These are phyloP conservation scores for Caenorhabditis angaria DNA, from an alignment of 2,888 invertebrate genomes.

Conservation along the genomic window DNA sequence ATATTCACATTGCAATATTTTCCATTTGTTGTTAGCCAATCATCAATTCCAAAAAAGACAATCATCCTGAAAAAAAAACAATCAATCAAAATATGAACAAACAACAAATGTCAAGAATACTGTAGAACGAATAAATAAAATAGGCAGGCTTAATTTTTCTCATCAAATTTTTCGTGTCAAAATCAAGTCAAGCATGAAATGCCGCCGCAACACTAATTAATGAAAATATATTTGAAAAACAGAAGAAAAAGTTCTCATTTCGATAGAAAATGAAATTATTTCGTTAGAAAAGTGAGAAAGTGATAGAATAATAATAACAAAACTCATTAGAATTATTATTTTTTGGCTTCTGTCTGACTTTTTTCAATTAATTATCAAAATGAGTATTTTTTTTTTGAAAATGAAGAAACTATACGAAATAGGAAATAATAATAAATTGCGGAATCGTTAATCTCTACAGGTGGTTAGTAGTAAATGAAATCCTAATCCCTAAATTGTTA, in stretches of 20 bases:
- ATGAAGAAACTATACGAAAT: too few relatives aligned
- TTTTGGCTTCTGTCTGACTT: too few relatives aligned
- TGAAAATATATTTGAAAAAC: not conserved
- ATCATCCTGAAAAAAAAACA: constrained; percentile 19
- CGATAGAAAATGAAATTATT: too few relatives aligned
- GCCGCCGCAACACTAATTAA: not conserved
- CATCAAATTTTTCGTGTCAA: constrained; percentile 4
- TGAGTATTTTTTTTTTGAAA: too few relatives aligned
- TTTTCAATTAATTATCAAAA: too few relatives aligned
- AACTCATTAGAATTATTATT: too few relatives aligned
- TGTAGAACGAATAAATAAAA: not conserved
- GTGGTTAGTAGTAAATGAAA: not conserved
- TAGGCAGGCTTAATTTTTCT: not conserved
- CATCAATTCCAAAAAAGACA: constrained; percentile 33
- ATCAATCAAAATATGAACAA: not conserved
- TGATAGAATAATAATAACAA: too few relatives aligned
- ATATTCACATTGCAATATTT: constrained; percentile 37
- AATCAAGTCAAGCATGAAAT: not conserved
- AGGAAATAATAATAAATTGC: not conserved
- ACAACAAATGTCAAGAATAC: not conserved
- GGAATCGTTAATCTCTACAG: not conserved
- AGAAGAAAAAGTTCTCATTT: too few relatives aligned
- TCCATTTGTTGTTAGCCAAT: constrained; percentile 28
- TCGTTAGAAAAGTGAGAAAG: too few relatives aligned
- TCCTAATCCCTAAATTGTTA: not conserved